A percentile compares a stretch with the other conserved stretches of the same genome.
These are phyloP conservation scores for Girardinus metallicus DNA, from an alignment of 2,797 vertebrate genomes.

Conservation along the genomic window DNA sequence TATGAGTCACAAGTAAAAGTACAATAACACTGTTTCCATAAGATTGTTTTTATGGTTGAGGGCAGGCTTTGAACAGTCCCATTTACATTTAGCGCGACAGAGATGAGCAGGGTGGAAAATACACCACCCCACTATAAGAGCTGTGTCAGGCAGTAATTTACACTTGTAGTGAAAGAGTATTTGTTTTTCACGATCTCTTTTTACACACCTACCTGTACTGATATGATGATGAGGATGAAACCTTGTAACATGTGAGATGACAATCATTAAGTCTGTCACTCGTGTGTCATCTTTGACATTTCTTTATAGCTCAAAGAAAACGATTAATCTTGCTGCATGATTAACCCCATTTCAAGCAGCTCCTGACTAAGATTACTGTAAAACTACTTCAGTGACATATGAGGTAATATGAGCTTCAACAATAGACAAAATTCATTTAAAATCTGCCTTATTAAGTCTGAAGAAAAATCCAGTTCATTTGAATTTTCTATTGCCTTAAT, in stretches of 20 bases:
- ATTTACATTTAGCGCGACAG: constrained; percentile 10
- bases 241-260: constrained; percentile 26
- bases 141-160: constrained; percentile 9
- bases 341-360: background rate
- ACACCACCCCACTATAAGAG: constrained; percentile 24
- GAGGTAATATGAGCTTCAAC: background rate
- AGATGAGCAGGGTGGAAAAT: constrained; percentile 45
- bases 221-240: background rate
- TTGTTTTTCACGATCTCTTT: constrained; percentile 27
- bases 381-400: background rate
- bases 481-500: background rate
- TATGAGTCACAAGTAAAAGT: constrained; percentile 59
- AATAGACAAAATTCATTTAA: constrained; percentile 35
- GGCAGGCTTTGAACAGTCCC: constrained; percentile 30
- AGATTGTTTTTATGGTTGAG: constrained; percentile 45
- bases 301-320: constrained; percentile 23
- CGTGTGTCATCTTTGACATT: constrained; percentile 39
- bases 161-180: constrained; percentile 3
- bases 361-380: background rate
- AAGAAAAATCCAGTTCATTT: background rate
- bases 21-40: constrained; percentile 46
- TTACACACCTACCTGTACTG: constrained; percentile 13
- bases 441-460: constrained; percentile 26
- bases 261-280: constrained; percentile 5
- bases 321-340: background rate